These are phyloP conservation scores for Indri indri DNA, from an alignment of 2,113 vertebrate genomes.

Conservation along the genomic window DNA sequence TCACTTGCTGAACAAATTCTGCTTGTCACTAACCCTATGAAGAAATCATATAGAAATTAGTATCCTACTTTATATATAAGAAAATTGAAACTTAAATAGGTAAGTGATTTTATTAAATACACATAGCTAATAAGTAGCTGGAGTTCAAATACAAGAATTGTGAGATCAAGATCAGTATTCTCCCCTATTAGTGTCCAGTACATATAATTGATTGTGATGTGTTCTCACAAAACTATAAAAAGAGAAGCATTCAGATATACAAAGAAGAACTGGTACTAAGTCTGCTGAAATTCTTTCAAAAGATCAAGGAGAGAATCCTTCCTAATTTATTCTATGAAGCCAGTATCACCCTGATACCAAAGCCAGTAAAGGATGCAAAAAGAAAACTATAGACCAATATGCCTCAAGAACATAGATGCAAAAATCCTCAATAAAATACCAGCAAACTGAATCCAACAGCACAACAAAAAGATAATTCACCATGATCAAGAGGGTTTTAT, in stretches of 20 bases:
- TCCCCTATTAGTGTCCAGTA: not conserved
- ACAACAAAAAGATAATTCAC: too few species aligned
- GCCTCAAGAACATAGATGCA: too few species aligned
- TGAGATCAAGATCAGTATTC: not conserved
- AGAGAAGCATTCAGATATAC: not conserved
- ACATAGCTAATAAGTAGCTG: not conserved
- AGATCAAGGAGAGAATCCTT: too few species aligned
- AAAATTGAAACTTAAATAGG: not conserved
- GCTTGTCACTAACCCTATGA: not conserved
- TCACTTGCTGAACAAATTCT: conserved; percentile 9
- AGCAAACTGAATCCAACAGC: too few species aligned
- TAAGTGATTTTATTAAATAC: not conserved
- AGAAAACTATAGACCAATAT: too few species aligned
- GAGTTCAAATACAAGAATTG: conserved; percentile 12
- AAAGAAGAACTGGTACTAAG: too few species aligned
- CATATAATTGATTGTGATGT: not conserved
- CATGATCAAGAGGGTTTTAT: too few species aligned
- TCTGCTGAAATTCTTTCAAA: too few species aligned
- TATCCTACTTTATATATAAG: not conserved
- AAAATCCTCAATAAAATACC: too few species aligned
- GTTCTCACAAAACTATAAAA: not conserved
- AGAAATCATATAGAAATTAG: not conserved
- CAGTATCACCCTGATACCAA: too few species aligned
- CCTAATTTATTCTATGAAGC: too few species aligned
- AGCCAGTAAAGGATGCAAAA: too few species aligned